Evolutionary conservation across 2,888 invertebrate species (phyloP).

Genomic region (Ommatoiulus sabulosus): DNA sequence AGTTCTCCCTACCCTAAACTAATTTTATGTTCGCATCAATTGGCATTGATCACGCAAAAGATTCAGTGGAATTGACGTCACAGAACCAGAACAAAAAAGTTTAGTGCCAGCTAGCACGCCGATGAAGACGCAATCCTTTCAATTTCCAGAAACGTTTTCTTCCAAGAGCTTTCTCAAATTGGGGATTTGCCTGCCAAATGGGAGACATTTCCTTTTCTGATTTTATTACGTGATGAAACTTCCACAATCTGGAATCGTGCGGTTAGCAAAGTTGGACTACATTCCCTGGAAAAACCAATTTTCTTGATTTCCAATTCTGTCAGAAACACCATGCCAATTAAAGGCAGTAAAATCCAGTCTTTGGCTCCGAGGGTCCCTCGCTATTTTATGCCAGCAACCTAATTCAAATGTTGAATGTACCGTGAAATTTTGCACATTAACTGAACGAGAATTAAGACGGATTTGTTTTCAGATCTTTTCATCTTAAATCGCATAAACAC

Average conservation of each 20-base stretch:
- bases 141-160: conserved; percentile 23
- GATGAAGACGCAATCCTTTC: background rate
- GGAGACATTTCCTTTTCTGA: conserved; percentile 30
- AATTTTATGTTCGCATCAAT: no score
- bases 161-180: conserved; percentile 1
- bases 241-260: background rate
- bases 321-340: conserved; percentile 3
- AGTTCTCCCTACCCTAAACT: no score
- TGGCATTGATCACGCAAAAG: no score
- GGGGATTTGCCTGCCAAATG: conserved; percentile 17
- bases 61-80: no score
- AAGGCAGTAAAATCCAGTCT: background rate
- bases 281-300: conserved; percentile 16
- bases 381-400: background rate
- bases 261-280: conserved; percentile 31
- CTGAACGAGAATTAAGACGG: background rate
- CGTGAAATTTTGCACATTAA: conserved; percentile 37
- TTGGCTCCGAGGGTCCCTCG: background rate
- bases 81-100: background rate
- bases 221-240: conserved; percentile 43
- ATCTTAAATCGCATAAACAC: background rate
- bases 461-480: conserved; percentile 22
- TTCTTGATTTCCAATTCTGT: background rate
- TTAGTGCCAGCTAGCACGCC: background rate
- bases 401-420: conserved; percentile 6